Evolutionary conservation across 2,888 invertebrate species (phyloP).

Genomic region (Branchipolynoe longqiensis): DNA sequence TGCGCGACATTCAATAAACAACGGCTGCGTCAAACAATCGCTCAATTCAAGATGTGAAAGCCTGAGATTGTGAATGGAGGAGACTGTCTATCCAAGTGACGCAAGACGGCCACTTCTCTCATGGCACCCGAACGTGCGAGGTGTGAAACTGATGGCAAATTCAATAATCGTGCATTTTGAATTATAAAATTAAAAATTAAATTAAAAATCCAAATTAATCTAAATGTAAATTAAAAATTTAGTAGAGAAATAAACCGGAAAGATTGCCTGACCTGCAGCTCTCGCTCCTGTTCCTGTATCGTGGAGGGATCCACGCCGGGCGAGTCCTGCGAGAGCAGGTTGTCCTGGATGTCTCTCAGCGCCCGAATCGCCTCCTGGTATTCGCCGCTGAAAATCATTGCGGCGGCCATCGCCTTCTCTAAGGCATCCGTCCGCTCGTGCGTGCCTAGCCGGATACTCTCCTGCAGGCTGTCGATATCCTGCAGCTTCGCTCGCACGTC

Average conservation of each 20-base stretch:
- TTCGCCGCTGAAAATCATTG: conserved; percentile 77
- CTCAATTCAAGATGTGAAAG: background rate
- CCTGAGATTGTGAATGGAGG: too few species aligned
- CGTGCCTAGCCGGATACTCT: conserved; percentile 70
- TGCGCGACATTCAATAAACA: conserved; percentile 61
- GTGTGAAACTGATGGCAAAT: background rate
- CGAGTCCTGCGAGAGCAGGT: conserved; percentile 79
- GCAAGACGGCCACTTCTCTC: too few species aligned
- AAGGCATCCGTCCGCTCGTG: conserved; percentile 73
- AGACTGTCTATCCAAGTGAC: too few species aligned
- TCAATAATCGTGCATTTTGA: background rate
- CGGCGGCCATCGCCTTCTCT: conserved; percentile 73
- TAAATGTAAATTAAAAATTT: too few species aligned
- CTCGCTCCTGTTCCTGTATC: conserved; percentile 80
- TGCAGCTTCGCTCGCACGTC: conserved; percentile 77
- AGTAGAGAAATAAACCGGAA: background rate
- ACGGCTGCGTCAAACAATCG: background rate
- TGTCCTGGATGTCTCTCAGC: conserved; percentile 80
- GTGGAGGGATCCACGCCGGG: conserved; percentile 79
- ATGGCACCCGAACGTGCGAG: too few species aligned
- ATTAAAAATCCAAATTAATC: too few species aligned
- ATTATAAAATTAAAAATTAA: background rate
- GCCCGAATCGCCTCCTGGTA: conserved; percentile 77
- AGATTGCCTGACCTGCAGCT: conserved; percentile 75
- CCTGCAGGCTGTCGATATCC: conserved; percentile 74